Evolutionary conservation across 1,140 invertebrate species (phyloP).

Genomic region (Zaprionus ornatus): DNA sequence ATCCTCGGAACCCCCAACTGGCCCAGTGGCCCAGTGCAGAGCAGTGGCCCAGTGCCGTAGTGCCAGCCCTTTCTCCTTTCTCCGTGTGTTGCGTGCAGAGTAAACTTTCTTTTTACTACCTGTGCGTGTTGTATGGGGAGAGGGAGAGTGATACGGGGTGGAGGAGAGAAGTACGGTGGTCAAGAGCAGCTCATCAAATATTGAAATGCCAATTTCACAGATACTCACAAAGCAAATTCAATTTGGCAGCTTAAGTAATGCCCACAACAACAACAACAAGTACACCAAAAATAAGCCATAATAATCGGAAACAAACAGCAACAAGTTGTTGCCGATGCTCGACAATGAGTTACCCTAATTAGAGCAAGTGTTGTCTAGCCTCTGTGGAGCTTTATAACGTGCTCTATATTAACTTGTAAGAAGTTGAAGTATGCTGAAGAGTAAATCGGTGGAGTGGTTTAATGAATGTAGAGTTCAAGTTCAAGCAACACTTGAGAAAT

Average conservation of each 20-base stretch:
- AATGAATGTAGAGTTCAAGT: too few species aligned
- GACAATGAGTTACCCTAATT: constrained; percentile 5
- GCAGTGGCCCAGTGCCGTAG: background rate
- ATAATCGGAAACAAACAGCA: constrained; percentile 19
- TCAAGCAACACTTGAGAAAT: too few species aligned
- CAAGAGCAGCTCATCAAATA: constrained; percentile 67
- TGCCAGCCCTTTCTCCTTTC: constrained; percentile 2
- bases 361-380: too few species aligned
- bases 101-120: constrained; percentile 59
- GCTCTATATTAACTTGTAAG: too few species aligned
- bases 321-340: background rate
- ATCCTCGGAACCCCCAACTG: background rate
- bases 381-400: too few species aligned
- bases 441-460: too few species aligned
- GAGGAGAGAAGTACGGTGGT: background rate
- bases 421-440: too few species aligned
- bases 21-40: background rate
- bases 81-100: constrained; percentile 29
- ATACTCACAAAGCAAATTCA: constrained; percentile 73
- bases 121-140: constrained; percentile 11
- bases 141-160: background rate
- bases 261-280: constrained; percentile 25
- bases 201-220: constrained; percentile 80
- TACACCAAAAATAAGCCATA: constrained; percentile 12
- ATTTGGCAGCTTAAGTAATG: constrained; percentile 72